Evolutionary conservation across 2,888 invertebrate species (phyloP).

Genomic region (Apodemia zela): DNA sequence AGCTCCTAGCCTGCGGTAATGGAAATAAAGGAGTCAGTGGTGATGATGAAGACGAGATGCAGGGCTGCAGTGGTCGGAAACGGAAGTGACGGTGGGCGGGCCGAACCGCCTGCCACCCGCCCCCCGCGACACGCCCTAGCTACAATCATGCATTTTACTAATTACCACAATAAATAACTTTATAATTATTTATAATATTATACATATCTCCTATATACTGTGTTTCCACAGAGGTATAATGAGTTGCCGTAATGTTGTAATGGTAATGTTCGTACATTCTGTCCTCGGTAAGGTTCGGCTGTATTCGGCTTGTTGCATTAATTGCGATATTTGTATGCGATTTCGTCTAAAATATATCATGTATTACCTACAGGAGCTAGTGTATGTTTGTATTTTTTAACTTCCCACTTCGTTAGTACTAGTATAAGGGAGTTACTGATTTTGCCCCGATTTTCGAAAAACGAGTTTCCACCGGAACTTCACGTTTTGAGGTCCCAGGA

Average conservation of each 20-base stretch:
- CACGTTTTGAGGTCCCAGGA: no score
- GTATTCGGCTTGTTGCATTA: background rate
- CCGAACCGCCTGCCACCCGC: constrained; percentile 65
- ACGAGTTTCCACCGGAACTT: no score
- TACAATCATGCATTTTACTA: constrained; percentile 60
- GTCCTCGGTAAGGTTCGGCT: background rate
- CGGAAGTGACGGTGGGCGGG: constrained; percentile 76
- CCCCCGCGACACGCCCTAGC: constrained; percentile 74
- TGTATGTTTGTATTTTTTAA: no score
- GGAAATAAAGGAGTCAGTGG: background rate
- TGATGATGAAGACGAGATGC: constrained; percentile 23
- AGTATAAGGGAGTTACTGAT: no score
- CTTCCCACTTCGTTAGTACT: no score
- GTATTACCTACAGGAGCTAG: no score
- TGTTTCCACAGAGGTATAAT: background rate
- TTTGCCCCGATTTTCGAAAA: no score
- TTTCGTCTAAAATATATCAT: no score
- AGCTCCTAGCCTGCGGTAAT: no score
- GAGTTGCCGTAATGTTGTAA: background rate
- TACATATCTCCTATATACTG: background rate
- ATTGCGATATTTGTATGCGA: no score
- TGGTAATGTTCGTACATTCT: background rate
- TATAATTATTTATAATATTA: background rate
- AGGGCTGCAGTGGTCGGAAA: constrained; percentile 52
- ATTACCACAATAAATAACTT: constrained; percentile 47